Evolutionary conservation across 2,888 invertebrate species (phyloP).

Genomic region (Polydesmus complanatus): DNA sequence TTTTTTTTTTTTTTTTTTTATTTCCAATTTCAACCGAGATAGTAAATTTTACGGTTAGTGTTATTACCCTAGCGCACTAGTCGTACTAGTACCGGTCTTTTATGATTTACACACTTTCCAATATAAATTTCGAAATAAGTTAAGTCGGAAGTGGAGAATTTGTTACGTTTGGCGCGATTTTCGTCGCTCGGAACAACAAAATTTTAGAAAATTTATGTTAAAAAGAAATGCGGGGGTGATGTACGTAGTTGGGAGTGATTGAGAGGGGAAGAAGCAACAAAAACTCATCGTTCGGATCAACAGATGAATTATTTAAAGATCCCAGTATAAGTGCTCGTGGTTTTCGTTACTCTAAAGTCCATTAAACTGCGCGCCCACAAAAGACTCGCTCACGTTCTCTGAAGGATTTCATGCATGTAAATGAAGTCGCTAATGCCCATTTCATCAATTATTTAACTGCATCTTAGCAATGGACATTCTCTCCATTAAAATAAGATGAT

Average conservation of each 20-base stretch:
- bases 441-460: not conserved
- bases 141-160: not conserved
- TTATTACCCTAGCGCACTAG: not conserved
- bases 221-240: too few relatives aligned
- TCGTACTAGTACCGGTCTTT: not conserved
- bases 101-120: not conserved
- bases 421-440: not conserved
- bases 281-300: not conserved
- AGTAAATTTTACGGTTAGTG: not conserved
- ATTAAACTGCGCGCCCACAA: not conserved
- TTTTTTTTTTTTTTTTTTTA: too few relatives aligned
- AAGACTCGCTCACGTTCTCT: not conserved
- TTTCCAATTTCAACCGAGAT: too few relatives aligned
- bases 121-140: not conserved
- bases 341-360: not conserved
- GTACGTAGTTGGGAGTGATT: too few relatives aligned
- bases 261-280: too few relatives aligned
- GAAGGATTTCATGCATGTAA: not conserved
- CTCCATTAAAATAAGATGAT: not conserved
- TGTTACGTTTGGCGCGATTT: too few relatives aligned
- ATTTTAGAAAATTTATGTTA: too few relatives aligned
- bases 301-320: not conserved
- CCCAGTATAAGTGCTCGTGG: not conserved
- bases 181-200: too few relatives aligned
- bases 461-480: not conserved